Base-by-base conservation (phyloP, 2,797 vertebrate species). In the Lutjanus campechanus region DNA sequence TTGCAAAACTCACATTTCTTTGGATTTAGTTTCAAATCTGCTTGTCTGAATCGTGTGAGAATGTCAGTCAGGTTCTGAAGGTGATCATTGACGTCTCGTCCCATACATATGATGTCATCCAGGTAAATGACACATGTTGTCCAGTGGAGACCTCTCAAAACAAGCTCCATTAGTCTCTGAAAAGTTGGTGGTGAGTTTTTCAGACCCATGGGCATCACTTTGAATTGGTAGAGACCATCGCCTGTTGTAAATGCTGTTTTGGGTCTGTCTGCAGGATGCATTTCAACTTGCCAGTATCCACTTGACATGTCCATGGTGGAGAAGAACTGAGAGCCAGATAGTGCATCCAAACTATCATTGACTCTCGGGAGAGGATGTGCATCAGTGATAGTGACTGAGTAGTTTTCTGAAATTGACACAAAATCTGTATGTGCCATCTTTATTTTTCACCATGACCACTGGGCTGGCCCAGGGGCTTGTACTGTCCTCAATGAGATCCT, bases 1-100 rank as follows among this genome's bases (percentile, higher is more conserved):
- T 74, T 76, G 12, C 51, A 66, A 63, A 88, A 41, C 11, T 69
- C 72, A 47, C 68, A 84, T 67, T 85, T 90, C 19, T 22, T 40
- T 36, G 86, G 29, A 22, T 87, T 85, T 2, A 87, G 62, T 29
- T 86, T 88, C 4, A 88, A 56, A 40, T 74, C 79, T 40, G 83
- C 80, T 56, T 74, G 56, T 41, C 64, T 36, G 15, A 91, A 69
- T 4, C 20, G 25, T 12, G 25, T 68, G 6, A 87, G 82, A 47
- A 86, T 66, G 46, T 89, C 81, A 7, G 60, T 51, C 10, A 83
- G 46, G 3, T 82, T 77, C 6, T 47, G 22, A 8, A 84, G 41
- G 4, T 85, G 78, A 43, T 81, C 72, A 0, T 40, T 19, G 49
- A 88, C 87, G 15, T 68, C n/a, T 10, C 8, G 16, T 19, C 77